A percentile compares a stretch with the other conserved stretches of the same genome.
These are phyloP conservation scores for Ooceraea biroi DNA, from an alignment of 1,140 invertebrate genomes.

Conservation along the genomic window DNA sequence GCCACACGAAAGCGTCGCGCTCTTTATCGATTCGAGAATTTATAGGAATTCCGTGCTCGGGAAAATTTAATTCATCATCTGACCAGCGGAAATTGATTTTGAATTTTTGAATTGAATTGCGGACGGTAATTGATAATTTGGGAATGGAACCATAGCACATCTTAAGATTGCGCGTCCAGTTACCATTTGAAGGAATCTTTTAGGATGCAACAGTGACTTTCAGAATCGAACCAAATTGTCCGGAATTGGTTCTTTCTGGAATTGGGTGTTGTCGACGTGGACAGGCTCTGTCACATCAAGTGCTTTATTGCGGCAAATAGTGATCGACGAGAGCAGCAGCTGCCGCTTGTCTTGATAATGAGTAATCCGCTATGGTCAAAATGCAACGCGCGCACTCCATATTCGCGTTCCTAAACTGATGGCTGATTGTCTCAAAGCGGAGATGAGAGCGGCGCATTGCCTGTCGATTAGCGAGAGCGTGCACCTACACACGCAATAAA, in stretches of 20 bases:
- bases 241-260: background rate
- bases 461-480: background rate
- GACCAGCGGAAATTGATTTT: background rate
- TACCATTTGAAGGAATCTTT: background rate
- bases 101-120: no score
- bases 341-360: background rate
- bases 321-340: background rate
- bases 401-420: conserved; percentile 13
- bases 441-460: conserved; percentile 11
- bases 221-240: background rate
- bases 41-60: background rate
- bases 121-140: no score
- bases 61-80: background rate
- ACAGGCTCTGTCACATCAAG: background rate
- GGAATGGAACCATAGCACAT: no score
- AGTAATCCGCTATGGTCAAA: conserved; percentile 7
- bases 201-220: background rate
- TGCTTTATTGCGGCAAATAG: background rate
- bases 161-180: background rate
- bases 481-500: background rate
- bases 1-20: no score
- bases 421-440: conserved; percentile 38
- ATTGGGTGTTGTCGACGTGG: background rate
- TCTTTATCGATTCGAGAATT: background rate
- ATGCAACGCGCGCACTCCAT: background rate